Percentiles rank a stretch among this genome's conserved stretches.
phyloP scores from a whole-genome alignment of 2,797 vertebrate genomes.

The Perodicticus potto region DNA sequence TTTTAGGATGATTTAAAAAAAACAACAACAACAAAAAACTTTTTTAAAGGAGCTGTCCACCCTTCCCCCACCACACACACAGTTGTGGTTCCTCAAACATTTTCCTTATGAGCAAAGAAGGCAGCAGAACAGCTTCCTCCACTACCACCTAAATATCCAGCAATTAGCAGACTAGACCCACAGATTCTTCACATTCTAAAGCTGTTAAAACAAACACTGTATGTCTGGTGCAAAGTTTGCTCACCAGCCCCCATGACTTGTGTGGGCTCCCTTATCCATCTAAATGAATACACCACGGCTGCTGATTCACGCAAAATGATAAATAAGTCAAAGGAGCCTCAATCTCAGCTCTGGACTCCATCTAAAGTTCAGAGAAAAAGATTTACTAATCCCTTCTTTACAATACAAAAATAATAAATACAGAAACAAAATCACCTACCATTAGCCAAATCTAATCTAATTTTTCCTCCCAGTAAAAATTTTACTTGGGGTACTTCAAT shows the following conservation, averaged over 20 bases:
- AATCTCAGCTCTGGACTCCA: conserved; percentile 73
- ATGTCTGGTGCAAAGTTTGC: conserved; percentile 58
- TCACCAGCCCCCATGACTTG: conserved; percentile 24
- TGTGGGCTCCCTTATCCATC: not conserved
- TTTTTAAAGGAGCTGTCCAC: conserved; percentile 51
- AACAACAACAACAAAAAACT: not conserved
- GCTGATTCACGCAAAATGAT: conserved; percentile 63
- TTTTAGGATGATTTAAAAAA: not conserved
- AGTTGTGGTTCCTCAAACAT: conserved; percentile 57
- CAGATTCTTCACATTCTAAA: conserved; percentile 82
- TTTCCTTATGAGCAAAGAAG: conserved; percentile 59
- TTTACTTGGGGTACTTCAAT: conserved; percentile 71
- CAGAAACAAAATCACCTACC: conserved; percentile 78
- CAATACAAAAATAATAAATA: conserved; percentile 82
- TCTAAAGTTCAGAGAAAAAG: conserved; percentile 72
- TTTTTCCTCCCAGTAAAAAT: conserved; percentile 76
- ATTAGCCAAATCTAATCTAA: conserved; percentile 81
- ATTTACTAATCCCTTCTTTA: conserved; percentile 77
- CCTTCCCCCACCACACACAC: not conserved
- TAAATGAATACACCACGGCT: not conserved
- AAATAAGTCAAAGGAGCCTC: conserved; percentile 62
- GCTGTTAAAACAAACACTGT: conserved; percentile 60
- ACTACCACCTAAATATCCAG: conserved; percentile 42
- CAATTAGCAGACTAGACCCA: conserved; percentile 77
- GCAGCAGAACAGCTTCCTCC: conserved; percentile 58